phyloP scores from a whole-genome alignment of 2,888 invertebrate genomes.

The Tenthredo scrophulariae region DNA sequence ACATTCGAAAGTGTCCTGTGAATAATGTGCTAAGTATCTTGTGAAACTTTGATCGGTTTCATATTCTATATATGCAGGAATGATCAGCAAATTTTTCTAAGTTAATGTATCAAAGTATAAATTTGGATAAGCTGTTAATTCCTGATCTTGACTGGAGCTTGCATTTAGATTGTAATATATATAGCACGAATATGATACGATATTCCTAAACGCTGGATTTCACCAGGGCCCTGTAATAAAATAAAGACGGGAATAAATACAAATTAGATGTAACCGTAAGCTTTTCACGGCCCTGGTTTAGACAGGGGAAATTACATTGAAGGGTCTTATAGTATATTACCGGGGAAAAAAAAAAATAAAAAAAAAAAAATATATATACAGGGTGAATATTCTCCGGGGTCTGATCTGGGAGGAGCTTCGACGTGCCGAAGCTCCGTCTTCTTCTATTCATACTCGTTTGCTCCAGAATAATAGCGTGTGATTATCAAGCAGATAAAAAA shows the following conservation, averaged over 20 bases:
- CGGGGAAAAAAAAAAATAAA: neutral
- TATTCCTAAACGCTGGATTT: neutral
- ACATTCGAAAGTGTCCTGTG: constrained; percentile 32
- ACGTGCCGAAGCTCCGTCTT: too few species aligned
- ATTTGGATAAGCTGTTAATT: neutral
- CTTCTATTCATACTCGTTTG: too few species aligned
- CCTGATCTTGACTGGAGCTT: neutral
- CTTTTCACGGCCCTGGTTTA: neutral
- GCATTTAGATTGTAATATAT: neutral
- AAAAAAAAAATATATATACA: too few species aligned
- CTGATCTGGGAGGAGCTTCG: too few species aligned
- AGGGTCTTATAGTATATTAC: neutral
- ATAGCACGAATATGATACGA: neutral
- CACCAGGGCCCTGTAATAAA: neutral
- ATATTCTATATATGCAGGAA: neutral
- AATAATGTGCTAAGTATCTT: neutral
- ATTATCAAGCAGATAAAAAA: too few species aligned
- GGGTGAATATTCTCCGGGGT: too few species aligned
- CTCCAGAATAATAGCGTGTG: too few species aligned
- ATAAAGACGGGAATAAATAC: neutral
- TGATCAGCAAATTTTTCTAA: neutral
- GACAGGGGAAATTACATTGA: neutral
- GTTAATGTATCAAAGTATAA: neutral
- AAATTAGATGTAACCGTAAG: neutral
- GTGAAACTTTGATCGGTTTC: neutral